phyloP scores from a whole-genome alignment of 2,888 invertebrate genomes.

The Phytoseiulus persimilis region DNA sequence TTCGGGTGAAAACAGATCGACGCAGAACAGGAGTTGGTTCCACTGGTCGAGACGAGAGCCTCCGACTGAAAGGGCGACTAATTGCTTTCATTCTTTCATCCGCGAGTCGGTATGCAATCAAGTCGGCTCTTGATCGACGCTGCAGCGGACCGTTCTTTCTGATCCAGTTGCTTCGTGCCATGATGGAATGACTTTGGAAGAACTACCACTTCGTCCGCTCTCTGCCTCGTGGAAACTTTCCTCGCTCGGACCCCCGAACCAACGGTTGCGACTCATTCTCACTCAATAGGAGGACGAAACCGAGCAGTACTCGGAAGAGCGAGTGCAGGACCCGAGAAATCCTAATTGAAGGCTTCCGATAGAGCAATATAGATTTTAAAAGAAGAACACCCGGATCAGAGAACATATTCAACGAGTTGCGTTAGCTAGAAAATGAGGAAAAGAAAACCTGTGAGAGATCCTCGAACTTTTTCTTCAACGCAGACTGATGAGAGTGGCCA shows the following conservation, averaged over 20 bases:
- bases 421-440: not conserved
- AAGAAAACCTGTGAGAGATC: not conserved
- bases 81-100: not conserved
- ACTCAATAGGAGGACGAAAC: no score
- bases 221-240: no score
- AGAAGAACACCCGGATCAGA: not conserved
- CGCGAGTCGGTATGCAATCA: not conserved
- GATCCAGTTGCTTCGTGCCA: not conserved
- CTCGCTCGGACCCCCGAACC: no score
- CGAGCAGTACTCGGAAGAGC: not conserved
- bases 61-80: not conserved
- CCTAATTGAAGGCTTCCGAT: not conserved
- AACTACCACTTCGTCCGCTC: no score
- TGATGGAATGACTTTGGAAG: not conserved
- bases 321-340: not conserved
- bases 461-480: not conserved
- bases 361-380: not conserved
- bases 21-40: not conserved
- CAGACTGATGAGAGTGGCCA: slow-evolving; percentile 5
- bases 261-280: no score
- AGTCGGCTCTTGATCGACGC: not conserved
- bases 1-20: not conserved
- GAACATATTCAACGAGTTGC: not conserved
- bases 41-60: not conserved
- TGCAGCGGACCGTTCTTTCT: not conserved